A percentile compares a stretch with the other conserved stretches of the same genome.
phyloP scores from a whole-genome alignment of 2,113 vertebrate genomes.

The Phycodurus eques region DNA sequence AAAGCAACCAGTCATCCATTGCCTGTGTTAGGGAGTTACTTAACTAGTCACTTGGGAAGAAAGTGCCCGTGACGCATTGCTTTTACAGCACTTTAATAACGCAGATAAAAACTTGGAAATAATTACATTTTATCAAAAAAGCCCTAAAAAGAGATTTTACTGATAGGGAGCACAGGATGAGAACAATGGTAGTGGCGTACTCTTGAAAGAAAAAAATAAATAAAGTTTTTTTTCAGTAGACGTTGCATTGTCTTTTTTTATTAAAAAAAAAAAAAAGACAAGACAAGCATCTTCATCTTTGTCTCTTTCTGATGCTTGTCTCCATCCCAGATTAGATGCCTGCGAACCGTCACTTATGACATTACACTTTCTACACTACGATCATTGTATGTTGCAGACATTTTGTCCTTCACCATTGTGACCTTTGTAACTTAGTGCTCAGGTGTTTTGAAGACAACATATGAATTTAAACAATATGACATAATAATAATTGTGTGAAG shows the following conservation, averaged over 20 bases:
- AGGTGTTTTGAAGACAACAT: background rate
- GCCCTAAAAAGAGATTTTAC: constrained; percentile 19
- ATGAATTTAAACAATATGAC: background rate
- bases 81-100: constrained; percentile 51
- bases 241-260: background rate
- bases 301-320: background rate
- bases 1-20: constrained; percentile 41
- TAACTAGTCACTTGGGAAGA: constrained; percentile 51
- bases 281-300: background rate
- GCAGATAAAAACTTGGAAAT: constrained; percentile 34
- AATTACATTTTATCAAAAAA: constrained; percentile 28
- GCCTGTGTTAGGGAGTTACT: constrained; percentile 35
- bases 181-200: background rate
- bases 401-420: background rate
- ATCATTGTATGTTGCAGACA: background rate
- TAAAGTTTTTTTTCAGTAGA: background rate
- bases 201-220: too few relatives aligned
- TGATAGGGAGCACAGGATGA: constrained; percentile 30
- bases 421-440: background rate
- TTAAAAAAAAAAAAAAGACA: background rate
- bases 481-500: too few relatives aligned
- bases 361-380: background rate
- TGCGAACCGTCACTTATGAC: background rate
- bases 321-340: background rate
- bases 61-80: constrained; percentile 41